phyloP scores from a whole-genome alignment of 2,797 vertebrate species.

The Xiphophorus birchmanni region DNA sequence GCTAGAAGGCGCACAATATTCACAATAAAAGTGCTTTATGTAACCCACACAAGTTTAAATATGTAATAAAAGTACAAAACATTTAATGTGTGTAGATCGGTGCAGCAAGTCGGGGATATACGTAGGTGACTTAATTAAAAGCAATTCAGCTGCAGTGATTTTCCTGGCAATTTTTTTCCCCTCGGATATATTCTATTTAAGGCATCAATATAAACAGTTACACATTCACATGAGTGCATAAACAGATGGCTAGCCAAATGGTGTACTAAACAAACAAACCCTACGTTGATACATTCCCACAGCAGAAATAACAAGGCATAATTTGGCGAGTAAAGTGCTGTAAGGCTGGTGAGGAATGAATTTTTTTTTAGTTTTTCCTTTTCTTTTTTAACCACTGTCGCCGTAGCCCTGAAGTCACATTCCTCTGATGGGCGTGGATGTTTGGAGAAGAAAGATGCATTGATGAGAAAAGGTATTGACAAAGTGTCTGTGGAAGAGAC shows the following conservation, averaged over 20 bases:
- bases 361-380: background rate
- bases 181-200: slow-evolving; percentile 12
- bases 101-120: slow-evolving; percentile 33
- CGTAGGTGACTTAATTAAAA: slow-evolving; percentile 42
- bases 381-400: background rate
- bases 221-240: slow-evolving; percentile 17
- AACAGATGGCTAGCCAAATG: slow-evolving; percentile 29
- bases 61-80: background rate
- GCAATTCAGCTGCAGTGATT: slow-evolving; percentile 28
- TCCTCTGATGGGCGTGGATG: slow-evolving; percentile 7
- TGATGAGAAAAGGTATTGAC: slow-evolving; percentile 57
- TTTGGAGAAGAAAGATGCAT: slow-evolving; percentile 50
- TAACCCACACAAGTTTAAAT: background rate
- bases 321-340: slow-evolving; percentile 17
- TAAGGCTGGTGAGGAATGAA: slow-evolving; percentile 33
- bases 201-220: slow-evolving; percentile 3
- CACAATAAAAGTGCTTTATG: background rate
- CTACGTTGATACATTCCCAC: background rate
- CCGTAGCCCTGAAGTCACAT: slow-evolving; percentile 5
- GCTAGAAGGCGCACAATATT: background rate
- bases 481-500: slow-evolving; percentile 52
- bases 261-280: slow-evolving; percentile 14
- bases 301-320: background rate
- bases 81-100: background rate
- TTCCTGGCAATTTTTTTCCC: background rate